Base-by-base conservation (phyloP, 2,888 invertebrate species). In the Diarsia brunnea region DNA sequence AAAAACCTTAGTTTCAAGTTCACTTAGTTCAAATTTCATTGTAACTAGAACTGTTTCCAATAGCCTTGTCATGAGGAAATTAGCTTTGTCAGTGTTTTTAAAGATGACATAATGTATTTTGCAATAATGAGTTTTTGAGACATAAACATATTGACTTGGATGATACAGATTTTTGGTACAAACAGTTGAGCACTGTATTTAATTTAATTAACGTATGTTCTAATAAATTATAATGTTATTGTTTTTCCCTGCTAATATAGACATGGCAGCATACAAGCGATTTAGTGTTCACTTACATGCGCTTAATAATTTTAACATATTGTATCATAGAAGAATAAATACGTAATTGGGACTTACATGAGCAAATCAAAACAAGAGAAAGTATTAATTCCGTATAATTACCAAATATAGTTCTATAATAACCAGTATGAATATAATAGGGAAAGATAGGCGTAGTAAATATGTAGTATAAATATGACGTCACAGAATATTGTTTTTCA, bases 41-140 rank as follows among this genome's bases (percentile, higher is more conserved):
- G 64, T 10, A 38, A 43, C 7, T n/a, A 45, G 7, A 58, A 71
- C 3, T 51, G 16, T 79, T 49, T 51, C 64, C 3, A 45, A 31
- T 31, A 31, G 69, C 38, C 4, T 47, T 43, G 21, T 45, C 43
- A 24, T 24, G 24, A 49, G 4, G 43, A 79, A 79, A 55, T 49
- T 45, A 71, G 55, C 21, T 49, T 64, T 49, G 43, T 55, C 0
- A 64, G 21, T 53, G 53, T 47, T 64, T 79, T 58, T 65, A 24
- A 49, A 51, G 72, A 72, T 51, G 55, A 24, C 3, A 47, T 79
- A 64, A 71, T 10, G 63, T 7, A 53, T 38, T 55, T 63, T 27
- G 0, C 2, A 24, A 43, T 19, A n/a, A 63, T 12, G 0, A 10
- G 5, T 14, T n/a, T 51, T 38, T 66, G 1, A 4, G n/a, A 14